Evolutionary conservation across 2,888 invertebrate species (phyloP).

Genomic region (Boloria euphrosyne): DNA sequence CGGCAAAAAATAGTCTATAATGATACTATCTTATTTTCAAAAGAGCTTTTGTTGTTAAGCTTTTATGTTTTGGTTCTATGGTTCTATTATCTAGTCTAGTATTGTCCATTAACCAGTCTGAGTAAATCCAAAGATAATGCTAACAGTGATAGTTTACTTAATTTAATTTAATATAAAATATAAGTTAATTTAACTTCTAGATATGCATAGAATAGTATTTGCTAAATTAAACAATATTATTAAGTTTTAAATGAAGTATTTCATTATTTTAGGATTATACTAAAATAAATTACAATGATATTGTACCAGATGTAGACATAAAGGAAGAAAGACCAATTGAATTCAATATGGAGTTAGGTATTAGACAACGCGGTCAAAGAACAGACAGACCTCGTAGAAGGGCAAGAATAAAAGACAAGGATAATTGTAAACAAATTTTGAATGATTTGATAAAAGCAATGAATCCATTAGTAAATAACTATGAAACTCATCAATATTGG

Average conservation of each 20-base stretch:
- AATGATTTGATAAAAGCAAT: conserved; percentile 63
- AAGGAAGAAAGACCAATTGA: conserved; percentile 58
- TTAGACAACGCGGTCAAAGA: conserved; percentile 58
- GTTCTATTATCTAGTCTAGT: no score
- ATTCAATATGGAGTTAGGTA: conserved; percentile 48
- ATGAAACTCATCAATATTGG: conserved; percentile 54
- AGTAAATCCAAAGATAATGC: no score
- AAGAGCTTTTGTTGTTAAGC: no score
- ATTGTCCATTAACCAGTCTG: no score
- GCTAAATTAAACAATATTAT: background rate
- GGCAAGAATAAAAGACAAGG: conserved; percentile 42
- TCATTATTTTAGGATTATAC: conserved; percentile 44
- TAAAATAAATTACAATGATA: conserved; percentile 39
- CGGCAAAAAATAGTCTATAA: no score
- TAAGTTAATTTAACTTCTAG: no score
- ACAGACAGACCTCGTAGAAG: conserved; percentile 61
- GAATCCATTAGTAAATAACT: conserved; percentile 50
- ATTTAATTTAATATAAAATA: no score
- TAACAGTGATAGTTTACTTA: background rate
- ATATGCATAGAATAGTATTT: no score
- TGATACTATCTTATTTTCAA: no score
- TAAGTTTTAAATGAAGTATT: background rate
- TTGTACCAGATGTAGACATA: conserved; percentile 42
- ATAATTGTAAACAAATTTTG: conserved; percentile 58
- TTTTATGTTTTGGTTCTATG: no score